phyloP scores from a whole-genome alignment of 64 coral and sea anemone species.

The Anthopleura sola region DNA sequence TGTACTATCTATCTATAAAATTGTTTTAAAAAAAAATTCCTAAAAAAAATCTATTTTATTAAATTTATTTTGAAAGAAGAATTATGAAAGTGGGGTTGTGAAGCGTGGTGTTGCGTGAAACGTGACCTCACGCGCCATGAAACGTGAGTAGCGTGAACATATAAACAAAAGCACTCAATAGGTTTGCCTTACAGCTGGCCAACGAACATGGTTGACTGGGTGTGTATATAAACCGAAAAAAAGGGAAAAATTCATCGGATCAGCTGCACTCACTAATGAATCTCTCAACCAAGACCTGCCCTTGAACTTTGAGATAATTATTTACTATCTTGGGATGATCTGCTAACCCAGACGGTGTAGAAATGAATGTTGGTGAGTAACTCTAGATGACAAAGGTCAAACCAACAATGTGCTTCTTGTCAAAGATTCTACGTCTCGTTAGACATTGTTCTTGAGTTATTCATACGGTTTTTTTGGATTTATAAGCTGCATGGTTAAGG shows the following conservation, averaged over 20 bases:
- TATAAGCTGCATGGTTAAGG: not conserved
- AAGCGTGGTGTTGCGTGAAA: not conserved
- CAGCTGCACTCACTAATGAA: not conserved
- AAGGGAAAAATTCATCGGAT: not conserved
- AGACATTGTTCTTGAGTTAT: not conserved
- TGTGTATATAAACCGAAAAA: not conserved
- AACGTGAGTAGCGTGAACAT: not conserved
- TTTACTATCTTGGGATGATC: not conserved
- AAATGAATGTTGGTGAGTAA: not conserved
- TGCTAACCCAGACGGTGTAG: not conserved
- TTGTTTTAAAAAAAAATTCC: too few species aligned
- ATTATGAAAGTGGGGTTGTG: not conserved
- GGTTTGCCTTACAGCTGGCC: not conserved
- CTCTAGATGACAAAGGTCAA: not conserved
- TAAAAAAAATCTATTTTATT: too few species aligned
- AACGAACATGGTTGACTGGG: slow-evolving; percentile 3
- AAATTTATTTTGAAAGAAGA: too few species aligned
- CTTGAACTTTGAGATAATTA: not conserved
- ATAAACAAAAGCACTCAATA: not conserved
- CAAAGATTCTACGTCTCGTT: not conserved
- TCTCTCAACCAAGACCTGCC: not conserved
- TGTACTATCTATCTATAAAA: too few species aligned
- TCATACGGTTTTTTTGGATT: not conserved
- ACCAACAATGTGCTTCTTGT: not conserved
- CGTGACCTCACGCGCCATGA: not conserved